Evolutionary conservation across 2,113 vertebrate species (phyloP).

Genomic region (Brachionichthys hirsutus): DNA sequence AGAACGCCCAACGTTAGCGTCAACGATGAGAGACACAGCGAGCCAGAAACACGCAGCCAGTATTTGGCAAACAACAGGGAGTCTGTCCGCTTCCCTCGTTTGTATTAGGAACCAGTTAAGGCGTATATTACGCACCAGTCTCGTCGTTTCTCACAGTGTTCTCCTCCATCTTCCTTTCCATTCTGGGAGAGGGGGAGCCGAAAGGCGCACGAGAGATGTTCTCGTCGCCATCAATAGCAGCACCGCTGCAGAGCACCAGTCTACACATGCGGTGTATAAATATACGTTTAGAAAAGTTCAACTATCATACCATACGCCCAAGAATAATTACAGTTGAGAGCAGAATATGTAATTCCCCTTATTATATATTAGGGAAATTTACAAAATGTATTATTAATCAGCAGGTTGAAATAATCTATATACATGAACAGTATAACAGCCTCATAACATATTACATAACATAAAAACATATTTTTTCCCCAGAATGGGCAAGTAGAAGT

Average conservation of each 20-base stretch:
- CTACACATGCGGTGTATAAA: accelerated
- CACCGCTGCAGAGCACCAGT: neutral
- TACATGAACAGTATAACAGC: too few species aligned
- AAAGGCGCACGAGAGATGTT: slow-evolving; percentile 36
- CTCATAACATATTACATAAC: too few species aligned
- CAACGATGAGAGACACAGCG: neutral
- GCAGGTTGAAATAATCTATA: too few species aligned
- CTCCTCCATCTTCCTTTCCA: slow-evolving; percentile 81
- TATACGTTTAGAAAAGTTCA: neutral
- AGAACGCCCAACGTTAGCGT: slow-evolving; percentile 42
- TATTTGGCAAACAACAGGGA: neutral
- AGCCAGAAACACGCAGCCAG: slow-evolving; percentile 13
- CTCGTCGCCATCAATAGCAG: slow-evolving; percentile 13
- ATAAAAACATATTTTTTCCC: too few species aligned
- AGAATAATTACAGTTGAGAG: too few species aligned
- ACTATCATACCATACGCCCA: too few species aligned
- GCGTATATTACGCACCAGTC: slow-evolving; percentile 76
- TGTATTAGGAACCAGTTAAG: neutral
- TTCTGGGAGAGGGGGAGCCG: slow-evolving; percentile 40
- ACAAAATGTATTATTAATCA: too few species aligned
- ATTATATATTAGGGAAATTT: too few species aligned
- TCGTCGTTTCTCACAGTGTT: slow-evolving; percentile 72
- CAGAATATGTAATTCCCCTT: too few species aligned
- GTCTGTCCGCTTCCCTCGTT: neutral
- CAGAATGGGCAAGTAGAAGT: too few species aligned